Percentiles rank a stretch among this genome's conserved stretches.
Evolutionary conservation across 2,797 vertebrate genomes (phyloP).

Genomic region (Acipenser transmontanus): DNA sequence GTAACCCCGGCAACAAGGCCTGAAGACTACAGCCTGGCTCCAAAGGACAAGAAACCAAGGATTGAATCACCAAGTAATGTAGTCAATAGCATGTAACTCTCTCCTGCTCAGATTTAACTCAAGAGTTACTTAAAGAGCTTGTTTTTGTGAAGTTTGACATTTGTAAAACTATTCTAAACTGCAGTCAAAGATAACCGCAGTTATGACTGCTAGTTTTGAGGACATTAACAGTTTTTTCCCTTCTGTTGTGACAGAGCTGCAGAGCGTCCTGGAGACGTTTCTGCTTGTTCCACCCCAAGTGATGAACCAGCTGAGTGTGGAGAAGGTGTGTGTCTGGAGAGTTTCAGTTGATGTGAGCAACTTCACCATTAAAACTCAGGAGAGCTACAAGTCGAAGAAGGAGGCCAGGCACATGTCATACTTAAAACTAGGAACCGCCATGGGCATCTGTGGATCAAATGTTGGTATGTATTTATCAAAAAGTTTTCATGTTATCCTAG

Average conservation of each 20-base stretch:
- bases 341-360: conserved; percentile 12
- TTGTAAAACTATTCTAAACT: background rate
- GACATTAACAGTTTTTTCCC: background rate
- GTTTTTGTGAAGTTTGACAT: background rate
- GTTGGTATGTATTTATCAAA: conserved; percentile 11
- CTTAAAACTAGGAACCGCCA: conserved; percentile 12
- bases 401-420: conserved; percentile 17
- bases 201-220: background rate
- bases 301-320: conserved; percentile 1
- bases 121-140: background rate
- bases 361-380: conserved; percentile 6
- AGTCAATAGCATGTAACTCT: background rate
- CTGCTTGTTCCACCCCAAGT: background rate
- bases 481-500: background rate
- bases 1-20: conserved; percentile 1
- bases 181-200: background rate
- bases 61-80: conserved; percentile 12
- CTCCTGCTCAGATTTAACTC: background rate
- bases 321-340: conserved; percentile 6
- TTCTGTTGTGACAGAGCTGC: conserved; percentile 15
- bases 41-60: conserved; percentile 2
- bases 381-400: conserved; percentile 11
- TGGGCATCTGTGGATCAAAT: conserved; percentile 8
- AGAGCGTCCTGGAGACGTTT: conserved; percentile 1
- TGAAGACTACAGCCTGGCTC: conserved; percentile 6